Evolutionary conservation across 1,140 invertebrate species (phyloP).

Genomic region (Trachymyrmex septentrionalis): DNA sequence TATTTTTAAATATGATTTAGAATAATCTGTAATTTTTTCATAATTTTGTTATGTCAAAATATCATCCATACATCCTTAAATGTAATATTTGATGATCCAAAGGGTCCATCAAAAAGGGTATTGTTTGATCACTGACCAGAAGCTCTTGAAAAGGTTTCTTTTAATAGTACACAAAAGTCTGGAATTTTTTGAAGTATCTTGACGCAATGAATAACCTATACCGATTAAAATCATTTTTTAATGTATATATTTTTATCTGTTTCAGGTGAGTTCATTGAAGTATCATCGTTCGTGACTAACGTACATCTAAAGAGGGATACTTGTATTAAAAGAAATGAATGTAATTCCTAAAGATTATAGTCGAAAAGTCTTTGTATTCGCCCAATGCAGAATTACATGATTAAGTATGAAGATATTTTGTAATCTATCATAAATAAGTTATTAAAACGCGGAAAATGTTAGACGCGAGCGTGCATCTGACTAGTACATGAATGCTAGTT

Average conservation of each 20-base stretch:
- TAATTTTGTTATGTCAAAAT: too few relatives aligned
- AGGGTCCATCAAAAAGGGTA: too few relatives aligned
- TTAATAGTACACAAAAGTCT: too few relatives aligned
- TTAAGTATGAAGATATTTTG: slow-evolving; percentile 44
- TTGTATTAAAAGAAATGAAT: slow-evolving; percentile 14
- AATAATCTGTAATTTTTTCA: too few relatives aligned
- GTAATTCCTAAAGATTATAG: slow-evolving; percentile 42
- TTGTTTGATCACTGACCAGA: too few relatives aligned
- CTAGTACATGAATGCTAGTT: too few relatives aligned
- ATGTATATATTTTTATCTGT: slow-evolving; percentile 71
- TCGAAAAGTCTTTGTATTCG: not conserved
- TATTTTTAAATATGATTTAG: too few relatives aligned
- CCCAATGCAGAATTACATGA: slow-evolving; percentile 44
- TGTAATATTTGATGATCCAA: too few relatives aligned
- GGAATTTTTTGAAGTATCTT: too few relatives aligned
- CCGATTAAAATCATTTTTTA: slow-evolving; percentile 72
- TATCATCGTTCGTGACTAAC: slow-evolving; percentile 22
- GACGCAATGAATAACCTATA: slow-evolving; percentile 55
- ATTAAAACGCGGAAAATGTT: slow-evolving; percentile 45
- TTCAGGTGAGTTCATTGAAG: slow-evolving; percentile 68
- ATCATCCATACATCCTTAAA: too few relatives aligned
- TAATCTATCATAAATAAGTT: slow-evolving; percentile 47
- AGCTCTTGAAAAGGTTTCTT: too few relatives aligned
- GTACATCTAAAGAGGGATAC: slow-evolving; percentile 28
- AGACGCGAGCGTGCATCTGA: slow-evolving; percentile 30